Conservation (phyloP, 2,797 vertebrate species). For the Salmo trutta region DNA sequence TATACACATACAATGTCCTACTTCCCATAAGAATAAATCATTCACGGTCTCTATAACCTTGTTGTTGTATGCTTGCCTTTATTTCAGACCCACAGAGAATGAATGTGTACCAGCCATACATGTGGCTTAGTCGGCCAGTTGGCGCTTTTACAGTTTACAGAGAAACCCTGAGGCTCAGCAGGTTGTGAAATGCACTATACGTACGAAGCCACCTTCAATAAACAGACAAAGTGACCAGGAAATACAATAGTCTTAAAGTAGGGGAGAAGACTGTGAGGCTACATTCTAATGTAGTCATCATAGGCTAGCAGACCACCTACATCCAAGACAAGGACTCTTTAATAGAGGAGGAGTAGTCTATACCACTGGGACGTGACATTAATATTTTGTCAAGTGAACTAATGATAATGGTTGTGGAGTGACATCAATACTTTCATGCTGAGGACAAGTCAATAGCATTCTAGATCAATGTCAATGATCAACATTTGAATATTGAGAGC, state of each 20-base stretch:
- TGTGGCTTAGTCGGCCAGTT: not conserved
- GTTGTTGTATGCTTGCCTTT: not conserved
- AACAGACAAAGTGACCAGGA: constrained; percentile 12
- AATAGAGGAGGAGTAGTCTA: not conserved
- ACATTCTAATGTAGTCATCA: constrained; percentile 30
- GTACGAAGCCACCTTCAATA: constrained; percentile 3
- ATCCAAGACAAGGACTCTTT: not conserved
- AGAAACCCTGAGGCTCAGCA: constrained; percentile 14
- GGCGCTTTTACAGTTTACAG: not conserved
- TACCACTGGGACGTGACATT: not conserved
- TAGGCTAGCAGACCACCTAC: constrained; percentile 23
- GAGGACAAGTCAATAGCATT: no score
- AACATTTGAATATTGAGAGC: no score
- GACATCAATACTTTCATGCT: no score
- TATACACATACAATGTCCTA: not conserved
- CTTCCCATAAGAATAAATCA: not conserved
- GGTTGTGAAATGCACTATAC: constrained; percentile 10
- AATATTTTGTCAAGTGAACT: no score
- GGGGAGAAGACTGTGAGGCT: constrained; percentile 23
- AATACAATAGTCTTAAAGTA: constrained; percentile 23
- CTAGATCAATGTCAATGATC: no score
- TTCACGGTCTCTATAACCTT: not conserved
- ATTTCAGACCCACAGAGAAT: not conserved
- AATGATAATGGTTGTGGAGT: no score
- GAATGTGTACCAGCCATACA: not conserved